These are phyloP conservation scores for Urosaurus nigricauda DNA, from an alignment of 2,797 vertebrate genomes.

Conservation along the genomic window DNA sequence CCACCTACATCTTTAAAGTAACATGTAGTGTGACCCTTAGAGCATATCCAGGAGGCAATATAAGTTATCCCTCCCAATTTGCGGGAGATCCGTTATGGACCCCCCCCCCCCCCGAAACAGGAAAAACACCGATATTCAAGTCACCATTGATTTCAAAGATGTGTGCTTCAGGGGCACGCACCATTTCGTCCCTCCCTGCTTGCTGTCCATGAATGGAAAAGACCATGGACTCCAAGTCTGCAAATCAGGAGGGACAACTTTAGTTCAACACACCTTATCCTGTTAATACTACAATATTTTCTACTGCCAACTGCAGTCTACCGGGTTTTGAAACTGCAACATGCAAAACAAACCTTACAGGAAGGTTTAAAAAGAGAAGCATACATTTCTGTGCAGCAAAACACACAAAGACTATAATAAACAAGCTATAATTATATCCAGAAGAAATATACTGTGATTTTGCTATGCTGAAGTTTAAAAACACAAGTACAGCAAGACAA, in stretches of 20 bases:
- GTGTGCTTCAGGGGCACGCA: too few relatives aligned
- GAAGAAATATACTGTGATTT: slow-evolving; percentile 52
- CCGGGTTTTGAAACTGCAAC: slow-evolving; percentile 13
- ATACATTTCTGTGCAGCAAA: slow-evolving; percentile 31
- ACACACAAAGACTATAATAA: slow-evolving; percentile 27
- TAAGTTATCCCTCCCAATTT: too few relatives aligned
- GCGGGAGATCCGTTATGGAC: too few relatives aligned
- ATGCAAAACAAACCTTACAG: slow-evolving; percentile 33
- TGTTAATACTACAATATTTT: not conserved
- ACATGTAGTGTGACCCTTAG: not conserved
- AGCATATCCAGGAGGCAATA: not conserved
- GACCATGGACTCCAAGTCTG: too few relatives aligned
- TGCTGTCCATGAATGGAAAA: too few relatives aligned
- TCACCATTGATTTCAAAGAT: too few relatives aligned
- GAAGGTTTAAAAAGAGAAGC: slow-evolving; percentile 48
- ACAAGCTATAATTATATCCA: slow-evolving; percentile 53
- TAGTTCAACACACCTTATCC: not conserved
- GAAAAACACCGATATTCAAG: too few relatives aligned
- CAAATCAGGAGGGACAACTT: too few relatives aligned
- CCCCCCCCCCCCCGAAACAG: too few relatives aligned
- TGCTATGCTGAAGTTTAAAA: slow-evolving; percentile 34
- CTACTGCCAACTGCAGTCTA: not conserved
- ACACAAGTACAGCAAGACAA: slow-evolving; percentile 23
- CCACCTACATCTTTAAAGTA: not conserved
- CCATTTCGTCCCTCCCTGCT: too few relatives aligned